Base-by-base conservation (phyloP, 2,797 vertebrate genomes). In the Phrynocephalus forsythii region DNA sequence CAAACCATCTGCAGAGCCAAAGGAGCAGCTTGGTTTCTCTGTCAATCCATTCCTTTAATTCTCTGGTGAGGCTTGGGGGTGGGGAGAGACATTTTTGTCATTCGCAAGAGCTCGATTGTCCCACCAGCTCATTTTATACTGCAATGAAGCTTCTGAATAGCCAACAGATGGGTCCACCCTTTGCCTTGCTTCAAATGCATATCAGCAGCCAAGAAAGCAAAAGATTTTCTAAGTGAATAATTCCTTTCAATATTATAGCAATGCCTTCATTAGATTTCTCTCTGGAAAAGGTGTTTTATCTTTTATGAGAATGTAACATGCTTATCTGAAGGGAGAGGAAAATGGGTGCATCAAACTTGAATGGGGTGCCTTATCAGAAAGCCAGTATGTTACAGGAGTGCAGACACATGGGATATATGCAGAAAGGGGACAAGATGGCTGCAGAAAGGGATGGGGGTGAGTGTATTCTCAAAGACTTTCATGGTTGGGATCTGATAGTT, bases 51-150 rank as follows among this genome's bases (percentile, higher is more conserved):
- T 82, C 86, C 91, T 68, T 86, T 73, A 2, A 8, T 91, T 66
- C 30, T 88, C 83, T 89, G n/a, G 2, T 84, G 50, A 73, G 15
- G 20, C 84, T 87, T 78, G 50, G 3, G 22, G 80, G 28, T 33
- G 3, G 20, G 20, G 50, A 0, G 33, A 10, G 10, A 1, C 22
- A 26, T 33, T 86, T 67, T 1, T 48, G 13, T 10, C 1, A 0
- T 79, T 91, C 85, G 48, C 72, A 79, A 50, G 22, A 63, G 16
- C 15, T 88, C 28, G n/a, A 28, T 84, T 90, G 50, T 3, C 7
- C 79, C 56, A 16, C 10, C 79, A 63, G 6, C 18, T 82, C 0
- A 0, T 86, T 87, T 78, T 52, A 15, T 1, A 10, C 6, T 78
- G 90, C 90, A 56, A 16, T 85, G 22, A 81, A 89, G 71, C 44